Conservation (phyloP, 2,797 vertebrate species). For the Sphenopsis melanotis region DNA sequence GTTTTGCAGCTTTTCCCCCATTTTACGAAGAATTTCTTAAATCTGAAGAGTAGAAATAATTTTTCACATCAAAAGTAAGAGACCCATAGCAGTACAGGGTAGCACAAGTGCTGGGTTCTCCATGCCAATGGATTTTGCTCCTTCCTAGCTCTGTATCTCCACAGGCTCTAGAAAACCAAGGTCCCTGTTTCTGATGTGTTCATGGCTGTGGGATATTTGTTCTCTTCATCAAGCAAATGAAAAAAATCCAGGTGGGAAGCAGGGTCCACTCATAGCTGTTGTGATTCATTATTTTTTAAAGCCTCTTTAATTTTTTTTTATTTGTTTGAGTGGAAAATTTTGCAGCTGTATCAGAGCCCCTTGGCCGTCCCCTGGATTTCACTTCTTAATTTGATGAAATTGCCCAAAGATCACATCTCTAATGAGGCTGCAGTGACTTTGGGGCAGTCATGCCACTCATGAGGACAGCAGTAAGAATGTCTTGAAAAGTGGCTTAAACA, state of each 20-base stretch:
- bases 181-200: not conserved
- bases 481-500: not conserved
- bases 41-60: not conserved
- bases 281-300: not conserved
- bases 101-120: not conserved
- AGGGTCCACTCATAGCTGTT: not conserved
- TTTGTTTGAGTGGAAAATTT: conserved; percentile 1
- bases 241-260: not conserved
- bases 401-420: conserved; percentile 14
- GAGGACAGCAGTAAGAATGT: not conserved
- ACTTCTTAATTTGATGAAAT: conserved; percentile 40
- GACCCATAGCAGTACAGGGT: not conserved
- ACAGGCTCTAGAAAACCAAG: not conserved
- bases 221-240: not conserved
- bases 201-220: too few species aligned
- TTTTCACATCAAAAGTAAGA: not conserved
- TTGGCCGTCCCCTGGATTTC: conserved; percentile 12
- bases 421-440: not conserved
- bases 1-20: not conserved
- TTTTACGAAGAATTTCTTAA: not conserved
- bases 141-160: not conserved
- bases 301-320: not conserved
- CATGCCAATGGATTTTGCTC: not conserved
- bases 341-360: not conserved
- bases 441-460: not conserved